Evolutionary conservation across 2,797 vertebrate species (phyloP).

Genomic region (Darevskia mixta): DNA sequence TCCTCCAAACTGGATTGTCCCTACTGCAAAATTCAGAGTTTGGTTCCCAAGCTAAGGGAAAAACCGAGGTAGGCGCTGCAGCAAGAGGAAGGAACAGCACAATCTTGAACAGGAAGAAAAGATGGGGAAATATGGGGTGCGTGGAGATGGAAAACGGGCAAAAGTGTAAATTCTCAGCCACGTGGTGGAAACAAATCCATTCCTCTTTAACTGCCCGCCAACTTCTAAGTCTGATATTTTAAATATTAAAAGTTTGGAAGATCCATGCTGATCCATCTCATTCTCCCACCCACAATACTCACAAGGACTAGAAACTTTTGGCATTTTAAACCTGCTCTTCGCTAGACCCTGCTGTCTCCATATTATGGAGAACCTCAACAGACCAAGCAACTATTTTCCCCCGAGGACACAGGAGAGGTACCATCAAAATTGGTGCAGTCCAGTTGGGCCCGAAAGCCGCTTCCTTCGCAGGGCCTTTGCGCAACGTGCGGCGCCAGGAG

Average conservation of each 20-base stretch:
- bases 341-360: not conserved
- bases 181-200: not conserved
- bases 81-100: not conserved
- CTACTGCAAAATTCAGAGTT: not conserved
- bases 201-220: not conserved
- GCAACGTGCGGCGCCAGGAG: constrained; percentile 64
- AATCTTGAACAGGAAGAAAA: not conserved
- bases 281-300: not conserved
- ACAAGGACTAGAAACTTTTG: not conserved
- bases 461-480: not conserved
- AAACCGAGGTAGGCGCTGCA: not conserved
- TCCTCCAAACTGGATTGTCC: not conserved
- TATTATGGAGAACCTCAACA: not conserved
- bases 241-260: not conserved
- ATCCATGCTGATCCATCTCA: not conserved
- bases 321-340: not conserved
- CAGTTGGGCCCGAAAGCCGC: constrained; percentile 62
- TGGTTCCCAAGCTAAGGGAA: no score
- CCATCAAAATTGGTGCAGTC: constrained; percentile 70
- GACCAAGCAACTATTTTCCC: not conserved
- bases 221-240: not conserved
- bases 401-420: constrained; percentile 12
- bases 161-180: not conserved
- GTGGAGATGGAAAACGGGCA: no score
- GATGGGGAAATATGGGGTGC: not conserved